Base-by-base conservation (phyloP, 2,888 invertebrate species). In the Ornithoptera alexandrae region DNA sequence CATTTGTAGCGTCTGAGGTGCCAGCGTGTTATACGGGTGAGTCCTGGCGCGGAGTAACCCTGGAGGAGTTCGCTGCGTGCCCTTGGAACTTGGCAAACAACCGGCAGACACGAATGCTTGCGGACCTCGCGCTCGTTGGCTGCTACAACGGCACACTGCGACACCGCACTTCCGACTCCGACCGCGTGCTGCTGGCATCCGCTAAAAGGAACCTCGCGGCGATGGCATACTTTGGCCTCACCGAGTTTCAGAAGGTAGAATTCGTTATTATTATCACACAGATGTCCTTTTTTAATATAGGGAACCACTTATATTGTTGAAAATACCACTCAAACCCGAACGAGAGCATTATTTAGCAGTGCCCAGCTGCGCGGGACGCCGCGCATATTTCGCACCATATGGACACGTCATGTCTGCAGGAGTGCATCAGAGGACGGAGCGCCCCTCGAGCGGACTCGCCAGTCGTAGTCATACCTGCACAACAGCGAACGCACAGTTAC, bases 141-240 rank as follows among this genome's bases (percentile, higher is more conserved):
- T 99, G 99, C 92, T 99, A 99, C 92, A 97, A 99, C 84, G 96
- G 95, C 77, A 95, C 95, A 64, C 94, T 95, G 75, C 95, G 97
- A 93, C 94, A 96, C 65, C 80, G 90, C 67, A 93, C 93, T 65
- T 90, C 94, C 17, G 97, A 97, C 79, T 94, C 97, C 56, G 97
- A 98, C 81, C 93, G 95, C 67, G 95, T 98, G 63, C 95, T 99
- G 94, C 92, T 99, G 74, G 97, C 97, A 53, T 98, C 98, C 81
- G 99, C 99, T 67, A 99, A 99, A 91, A 94, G 96, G 75, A 99
- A 99, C 91, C 93, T 99, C 70, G 96, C 97, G 72, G 96, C 96
- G 64, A 98, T 99, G 97, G 97, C 99, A 67, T 99, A 98, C 89
- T 99, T 99, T 88, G 99, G 99, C 74, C 94, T 99, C 74, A 98